Evolutionary conservation across 1,140 invertebrate species (phyloP).

Genomic region (Drosophila willistoni): DNA sequence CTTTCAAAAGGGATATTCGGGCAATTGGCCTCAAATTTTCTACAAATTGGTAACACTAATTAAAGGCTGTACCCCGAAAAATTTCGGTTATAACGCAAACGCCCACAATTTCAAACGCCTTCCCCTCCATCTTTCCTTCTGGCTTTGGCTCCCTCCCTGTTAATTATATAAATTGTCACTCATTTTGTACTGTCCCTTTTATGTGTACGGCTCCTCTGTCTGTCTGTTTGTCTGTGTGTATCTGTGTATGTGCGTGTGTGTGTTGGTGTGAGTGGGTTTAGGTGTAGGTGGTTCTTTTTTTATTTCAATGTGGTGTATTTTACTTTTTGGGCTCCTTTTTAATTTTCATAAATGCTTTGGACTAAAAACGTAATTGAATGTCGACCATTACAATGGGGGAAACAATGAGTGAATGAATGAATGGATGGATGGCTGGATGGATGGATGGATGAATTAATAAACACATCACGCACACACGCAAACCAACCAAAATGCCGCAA

Average conservation of each 20-base stretch:
- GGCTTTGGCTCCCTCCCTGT: not conserved
- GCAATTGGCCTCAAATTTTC: constrained; percentile 29
- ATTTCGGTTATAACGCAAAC: constrained; percentile 44
- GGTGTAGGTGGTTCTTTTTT: constrained; percentile 6
- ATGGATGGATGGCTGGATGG: constrained; percentile 3
- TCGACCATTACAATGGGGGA: constrained; percentile 31
- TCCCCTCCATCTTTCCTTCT: not conserved
- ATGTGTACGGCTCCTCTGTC: not conserved
- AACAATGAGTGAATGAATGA: constrained; percentile 24
- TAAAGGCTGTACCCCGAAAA: constrained; percentile 16
- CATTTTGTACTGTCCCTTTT: constrained; percentile 30
- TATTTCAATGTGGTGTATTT: not conserved
- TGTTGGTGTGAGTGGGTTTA: not conserved
- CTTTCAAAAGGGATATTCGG: not conserved
- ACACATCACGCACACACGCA: constrained; percentile 65
- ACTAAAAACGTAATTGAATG: constrained; percentile 65
- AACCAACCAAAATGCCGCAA: constrained; percentile 14
- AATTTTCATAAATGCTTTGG: constrained; percentile 66
- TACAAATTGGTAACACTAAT: constrained; percentile 13
- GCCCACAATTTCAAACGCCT: constrained; percentile 9
- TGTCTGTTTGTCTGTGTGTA: not conserved
- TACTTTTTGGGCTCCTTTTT: constrained; percentile 35
- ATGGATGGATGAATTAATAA: constrained; percentile 53
- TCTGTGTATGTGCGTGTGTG: not conserved
- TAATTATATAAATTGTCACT: constrained; percentile 69